Evolutionary conservation across 2,113 vertebrate genomes (phyloP).

Genomic region (Phrynosoma platyrhinos): DNA sequence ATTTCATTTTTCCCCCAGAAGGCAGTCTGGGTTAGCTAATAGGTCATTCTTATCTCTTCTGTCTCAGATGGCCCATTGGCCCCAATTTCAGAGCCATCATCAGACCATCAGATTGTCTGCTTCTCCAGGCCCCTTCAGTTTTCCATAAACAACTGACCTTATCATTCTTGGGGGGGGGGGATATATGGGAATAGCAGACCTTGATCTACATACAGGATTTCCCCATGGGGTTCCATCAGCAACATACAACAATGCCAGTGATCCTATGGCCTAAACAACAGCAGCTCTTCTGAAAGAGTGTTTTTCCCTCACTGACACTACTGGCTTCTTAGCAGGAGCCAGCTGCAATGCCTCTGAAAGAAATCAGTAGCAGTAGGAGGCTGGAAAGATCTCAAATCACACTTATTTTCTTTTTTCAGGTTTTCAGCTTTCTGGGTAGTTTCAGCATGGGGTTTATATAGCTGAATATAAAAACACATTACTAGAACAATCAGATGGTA

Average conservation of each 20-base stretch:
- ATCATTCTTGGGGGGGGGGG: background rate
- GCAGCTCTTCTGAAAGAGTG: conserved; percentile 24
- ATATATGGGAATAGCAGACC: background rate
- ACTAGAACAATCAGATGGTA: background rate
- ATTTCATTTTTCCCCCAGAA: background rate
- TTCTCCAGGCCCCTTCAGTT: background rate
- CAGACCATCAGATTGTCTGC: background rate
- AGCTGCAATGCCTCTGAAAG: conserved; percentile 58
- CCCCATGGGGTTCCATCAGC: conserved; percentile 34
- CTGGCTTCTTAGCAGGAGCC: conserved; percentile 57
- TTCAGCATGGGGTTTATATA: conserved; percentile 44
- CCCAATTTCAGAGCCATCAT: background rate
- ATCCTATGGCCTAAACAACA: conserved; percentile 39
- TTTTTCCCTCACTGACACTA: conserved; percentile 20
- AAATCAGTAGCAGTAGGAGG: conserved; percentile 44
- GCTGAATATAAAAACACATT: background rate
- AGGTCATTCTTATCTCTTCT: background rate
- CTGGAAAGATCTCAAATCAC: conserved; percentile 3
- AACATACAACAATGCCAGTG: background rate
- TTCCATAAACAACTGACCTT: background rate
- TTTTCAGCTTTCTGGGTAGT: conserved; percentile 42
- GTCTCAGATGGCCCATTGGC: conserved; percentile 1
- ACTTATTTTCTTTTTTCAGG: conserved; percentile 25
- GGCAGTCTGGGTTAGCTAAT: conserved; percentile 1
- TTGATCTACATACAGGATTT: accelerated